Conservation (phyloP, 2,113 vertebrate species). For the Candoia aspera region DNA sequence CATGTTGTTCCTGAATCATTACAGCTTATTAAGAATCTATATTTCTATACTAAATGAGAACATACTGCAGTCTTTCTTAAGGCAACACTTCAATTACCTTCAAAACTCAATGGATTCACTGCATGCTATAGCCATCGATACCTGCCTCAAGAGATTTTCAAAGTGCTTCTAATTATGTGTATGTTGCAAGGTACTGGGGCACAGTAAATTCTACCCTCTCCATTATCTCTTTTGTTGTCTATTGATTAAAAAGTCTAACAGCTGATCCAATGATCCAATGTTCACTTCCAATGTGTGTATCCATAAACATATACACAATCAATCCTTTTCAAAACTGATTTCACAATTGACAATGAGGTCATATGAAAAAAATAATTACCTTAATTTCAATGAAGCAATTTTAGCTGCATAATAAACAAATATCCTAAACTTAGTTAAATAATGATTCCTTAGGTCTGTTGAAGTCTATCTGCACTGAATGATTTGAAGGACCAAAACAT, state of each 20-base stretch:
- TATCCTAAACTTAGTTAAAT: not conserved
- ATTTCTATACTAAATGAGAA: slow-evolving; percentile 13
- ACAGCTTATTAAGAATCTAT: slow-evolving; percentile 53
- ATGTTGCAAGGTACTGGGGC: not conserved
- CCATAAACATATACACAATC: not conserved
- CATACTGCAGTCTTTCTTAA: slow-evolving; percentile 1
- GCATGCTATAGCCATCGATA: slow-evolving; percentile 17
- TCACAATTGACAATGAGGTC: not conserved
- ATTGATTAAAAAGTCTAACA: not conserved
- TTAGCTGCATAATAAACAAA: not conserved
- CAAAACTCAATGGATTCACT: slow-evolving; percentile 7
- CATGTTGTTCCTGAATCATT: slow-evolving; percentile 59
- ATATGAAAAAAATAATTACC: not conserved
- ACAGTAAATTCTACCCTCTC: not conserved
- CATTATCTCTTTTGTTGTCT: not conserved
- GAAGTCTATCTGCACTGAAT: not conserved
- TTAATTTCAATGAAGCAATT: not conserved
- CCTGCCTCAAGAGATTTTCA: not conserved
- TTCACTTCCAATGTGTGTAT: not conserved
- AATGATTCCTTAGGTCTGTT: not conserved
- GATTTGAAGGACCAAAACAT: not conserved
- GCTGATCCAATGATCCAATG: not conserved
- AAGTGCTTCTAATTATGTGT: not conserved
- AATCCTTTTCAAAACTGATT: not conserved
- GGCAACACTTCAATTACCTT: slow-evolving; percentile 18